These are phyloP conservation scores for Halocaridina rubra DNA, from an alignment of 2,888 invertebrate species.

Conservation along the genomic window DNA sequence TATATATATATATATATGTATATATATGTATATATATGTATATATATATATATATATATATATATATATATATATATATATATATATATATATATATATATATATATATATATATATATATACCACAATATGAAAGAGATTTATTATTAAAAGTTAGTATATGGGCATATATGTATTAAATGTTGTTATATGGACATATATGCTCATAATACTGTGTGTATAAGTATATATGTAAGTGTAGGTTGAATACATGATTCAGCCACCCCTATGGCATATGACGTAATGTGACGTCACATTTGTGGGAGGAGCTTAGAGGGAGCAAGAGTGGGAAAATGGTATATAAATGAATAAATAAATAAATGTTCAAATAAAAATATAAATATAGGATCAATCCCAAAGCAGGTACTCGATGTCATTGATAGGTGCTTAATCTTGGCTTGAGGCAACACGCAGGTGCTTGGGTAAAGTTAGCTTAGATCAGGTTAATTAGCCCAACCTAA, in stretches of 20 bases:
- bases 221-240: background rate
- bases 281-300: slow-evolving; percentile 30
- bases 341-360: too few species aligned
- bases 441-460: too few species aligned
- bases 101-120: background rate
- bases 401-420: too few species aligned
- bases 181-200: background rate
- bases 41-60: slow-evolving; percentile 2
- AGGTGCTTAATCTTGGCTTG: too few species aligned
- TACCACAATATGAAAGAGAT: background rate
- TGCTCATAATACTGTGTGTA: background rate
- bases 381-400: too few species aligned
- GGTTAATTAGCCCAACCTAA: too few species aligned
- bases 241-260: slow-evolving; percentile 29
- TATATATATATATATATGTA: background rate
- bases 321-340: too few species aligned
- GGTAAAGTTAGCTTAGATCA: too few species aligned
- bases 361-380: too few species aligned
- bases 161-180: background rate
- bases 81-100: slow-evolving; percentile 2
- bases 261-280: slow-evolving; percentile 44
- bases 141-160: background rate
- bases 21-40: background rate
- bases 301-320: background rate
- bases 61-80: slow-evolving; percentile 5